Percentiles rank a stretch among this genome's conserved stretches.
These are phyloP conservation scores for Lucifuga dentata DNA, from an alignment of 2,113 vertebrate species.

Conservation along the genomic window DNA sequence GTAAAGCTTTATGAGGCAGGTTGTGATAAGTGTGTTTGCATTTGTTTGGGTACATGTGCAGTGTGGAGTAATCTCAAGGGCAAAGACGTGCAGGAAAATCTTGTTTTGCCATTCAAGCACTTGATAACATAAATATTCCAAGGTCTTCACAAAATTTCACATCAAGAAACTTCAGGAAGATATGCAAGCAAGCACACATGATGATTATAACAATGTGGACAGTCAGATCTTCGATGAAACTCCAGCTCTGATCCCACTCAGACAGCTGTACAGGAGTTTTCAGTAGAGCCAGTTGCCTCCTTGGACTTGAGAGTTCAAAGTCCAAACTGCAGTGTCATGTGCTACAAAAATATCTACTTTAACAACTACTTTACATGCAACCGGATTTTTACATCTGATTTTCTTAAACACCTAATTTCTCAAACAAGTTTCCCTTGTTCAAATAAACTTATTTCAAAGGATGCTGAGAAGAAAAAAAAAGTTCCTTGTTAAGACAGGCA, in stretches of 20 bases:
- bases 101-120: background rate
- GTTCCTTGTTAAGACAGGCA: too few relatives aligned
- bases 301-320: constrained; percentile 79
- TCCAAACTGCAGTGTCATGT: constrained; percentile 48
- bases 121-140: too few relatives aligned
- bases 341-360: constrained; percentile 2
- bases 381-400: background rate
- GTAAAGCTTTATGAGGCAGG: constrained; percentile 26
- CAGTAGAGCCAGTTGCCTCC: background rate
- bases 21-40: constrained; percentile 50
- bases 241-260: background rate
- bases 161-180: too few relatives aligned
- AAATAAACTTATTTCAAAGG: too few relatives aligned
- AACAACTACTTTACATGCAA: background rate
- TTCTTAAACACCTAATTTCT: too few relatives aligned
- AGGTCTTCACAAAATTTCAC: too few relatives aligned
- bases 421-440: too few relatives aligned
- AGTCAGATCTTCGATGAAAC: too few relatives aligned
- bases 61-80: constrained; percentile 22
- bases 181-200: too few relatives aligned
- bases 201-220: too few relatives aligned
- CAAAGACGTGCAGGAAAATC: constrained; percentile 1
- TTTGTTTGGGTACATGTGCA: constrained; percentile 20
- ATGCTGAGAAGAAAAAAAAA: too few relatives aligned
- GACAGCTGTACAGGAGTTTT: background rate